Evolutionary conservation across 2,113 vertebrate genomes (phyloP).

Genomic region (Lagenorhynchus albirostris): DNA sequence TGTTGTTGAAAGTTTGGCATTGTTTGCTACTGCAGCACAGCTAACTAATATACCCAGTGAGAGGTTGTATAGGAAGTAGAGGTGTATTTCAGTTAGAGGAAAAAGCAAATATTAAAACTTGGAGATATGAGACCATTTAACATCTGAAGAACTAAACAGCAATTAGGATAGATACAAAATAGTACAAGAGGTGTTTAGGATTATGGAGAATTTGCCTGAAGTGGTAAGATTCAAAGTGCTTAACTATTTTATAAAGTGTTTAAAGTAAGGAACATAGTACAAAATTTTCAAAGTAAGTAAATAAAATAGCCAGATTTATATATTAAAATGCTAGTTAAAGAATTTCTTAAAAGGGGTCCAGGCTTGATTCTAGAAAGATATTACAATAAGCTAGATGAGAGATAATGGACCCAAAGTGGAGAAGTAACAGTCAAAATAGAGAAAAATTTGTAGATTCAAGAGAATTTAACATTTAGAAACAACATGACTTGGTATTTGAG

Average conservation of each 20-base stretch:
- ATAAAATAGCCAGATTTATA: not conserved
- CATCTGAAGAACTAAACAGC: not conserved
- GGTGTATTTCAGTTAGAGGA: not conserved
- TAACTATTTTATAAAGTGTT: not conserved
- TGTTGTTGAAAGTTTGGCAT: not conserved
- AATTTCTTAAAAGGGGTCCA: not conserved
- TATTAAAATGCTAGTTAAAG: not conserved
- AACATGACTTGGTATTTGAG: not conserved
- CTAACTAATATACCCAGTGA: not conserved
- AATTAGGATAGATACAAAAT: not conserved
- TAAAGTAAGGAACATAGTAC: not conserved
- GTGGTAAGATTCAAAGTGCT: not conserved
- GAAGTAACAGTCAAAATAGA: not conserved
- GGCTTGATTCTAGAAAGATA: not conserved
- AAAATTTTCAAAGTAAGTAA: not conserved
- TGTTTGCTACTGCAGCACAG: not conserved
- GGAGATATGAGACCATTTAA: not conserved
- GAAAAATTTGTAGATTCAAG: not conserved
- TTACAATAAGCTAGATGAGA: not conserved
- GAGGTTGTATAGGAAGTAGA: not conserved
- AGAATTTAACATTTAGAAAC: not conserved
- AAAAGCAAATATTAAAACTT: not conserved
- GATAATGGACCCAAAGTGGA: not conserved
- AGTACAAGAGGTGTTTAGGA: not conserved
- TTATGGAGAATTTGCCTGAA: not conserved